These are phyloP conservation scores for Phrynocephalus vlangalii DNA, from an alignment of 2,797 vertebrate species.

Conservation along the genomic window DNA sequence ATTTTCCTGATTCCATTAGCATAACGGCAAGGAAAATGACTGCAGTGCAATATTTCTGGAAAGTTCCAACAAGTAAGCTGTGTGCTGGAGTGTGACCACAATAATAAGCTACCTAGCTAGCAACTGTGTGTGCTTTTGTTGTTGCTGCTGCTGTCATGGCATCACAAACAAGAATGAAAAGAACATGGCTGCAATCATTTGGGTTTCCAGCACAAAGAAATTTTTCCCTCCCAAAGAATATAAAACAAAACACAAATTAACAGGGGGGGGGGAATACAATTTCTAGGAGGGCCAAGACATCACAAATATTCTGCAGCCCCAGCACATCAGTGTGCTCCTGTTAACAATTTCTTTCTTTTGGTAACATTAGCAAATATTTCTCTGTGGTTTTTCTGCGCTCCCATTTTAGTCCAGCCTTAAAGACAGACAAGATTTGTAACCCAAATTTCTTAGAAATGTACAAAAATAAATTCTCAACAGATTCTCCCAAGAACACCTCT, in stretches of 20 bases:
- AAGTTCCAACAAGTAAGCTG: constrained; percentile 87
- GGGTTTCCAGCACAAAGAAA: constrained; percentile 57
- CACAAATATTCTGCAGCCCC: constrained; percentile 65
- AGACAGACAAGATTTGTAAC: constrained; percentile 68
- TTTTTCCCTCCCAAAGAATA: constrained; percentile 58
- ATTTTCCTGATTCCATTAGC: constrained; percentile 93
- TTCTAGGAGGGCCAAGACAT: constrained; percentile 69
- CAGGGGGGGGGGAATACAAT: constrained; percentile 71
- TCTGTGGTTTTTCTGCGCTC: constrained; percentile 55
- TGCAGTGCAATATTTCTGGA: constrained; percentile 88
- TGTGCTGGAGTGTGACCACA: constrained; percentile 84
- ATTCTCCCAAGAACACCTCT: constrained; percentile 62
- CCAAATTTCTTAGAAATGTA: constrained; percentile 68
- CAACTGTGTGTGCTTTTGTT: constrained; percentile 72
- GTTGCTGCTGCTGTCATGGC: constrained; percentile 67
- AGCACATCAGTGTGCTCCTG: constrained; percentile 66
- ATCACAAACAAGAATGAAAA: constrained; percentile 71
- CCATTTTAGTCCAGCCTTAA: constrained; percentile 54
- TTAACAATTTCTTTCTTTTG: constrained; percentile 73
- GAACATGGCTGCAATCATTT: constrained; percentile 73
- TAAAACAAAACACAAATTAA: constrained; percentile 71
- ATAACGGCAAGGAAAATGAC: constrained; percentile 89
- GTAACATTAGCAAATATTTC: constrained; percentile 69
- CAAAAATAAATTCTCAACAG: constrained; percentile 65
- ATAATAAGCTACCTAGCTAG: constrained; percentile 80